A percentile compares a stretch with the other conserved stretches of the same genome.
Evolutionary conservation across 2,797 vertebrate species (phyloP).

Genomic region (Loris lydekkerianus): DNA sequence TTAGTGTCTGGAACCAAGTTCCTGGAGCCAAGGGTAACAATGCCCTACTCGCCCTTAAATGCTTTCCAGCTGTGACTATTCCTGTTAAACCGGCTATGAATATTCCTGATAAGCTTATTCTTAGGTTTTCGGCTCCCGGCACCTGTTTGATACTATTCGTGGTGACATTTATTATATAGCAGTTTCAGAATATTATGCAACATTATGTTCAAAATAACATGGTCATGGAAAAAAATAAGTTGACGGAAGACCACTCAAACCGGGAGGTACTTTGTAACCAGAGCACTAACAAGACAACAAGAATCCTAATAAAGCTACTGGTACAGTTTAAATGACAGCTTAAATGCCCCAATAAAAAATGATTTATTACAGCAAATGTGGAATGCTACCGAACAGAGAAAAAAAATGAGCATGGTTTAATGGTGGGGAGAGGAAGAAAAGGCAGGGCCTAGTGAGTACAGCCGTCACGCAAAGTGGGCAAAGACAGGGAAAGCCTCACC

Average conservation of each 20-base stretch:
- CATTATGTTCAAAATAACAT: neutral
- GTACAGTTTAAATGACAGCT: slow-evolving; percentile 63
- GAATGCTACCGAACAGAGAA: neutral
- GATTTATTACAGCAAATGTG: slow-evolving; percentile 1
- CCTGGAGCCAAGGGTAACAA: too few relatives aligned
- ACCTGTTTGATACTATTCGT: neutral
- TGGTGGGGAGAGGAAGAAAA: neutral
- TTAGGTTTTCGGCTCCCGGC: too few relatives aligned
- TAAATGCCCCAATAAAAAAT: slow-evolving; percentile 58
- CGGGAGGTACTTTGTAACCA: slow-evolving; percentile 25
- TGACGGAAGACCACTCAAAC: slow-evolving; percentile 12
- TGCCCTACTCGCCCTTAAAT: too few relatives aligned
- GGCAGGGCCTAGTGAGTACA: neutral
- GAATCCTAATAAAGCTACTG: slow-evolving; percentile 45
- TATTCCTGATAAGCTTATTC: too few relatives aligned
- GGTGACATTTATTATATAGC: neutral
- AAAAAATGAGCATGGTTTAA: neutral
- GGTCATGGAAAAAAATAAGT: slow-evolving; percentile 13
- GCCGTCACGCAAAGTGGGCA: neutral
- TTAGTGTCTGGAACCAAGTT: too few relatives aligned
- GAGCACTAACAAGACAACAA: slow-evolving; percentile 11
- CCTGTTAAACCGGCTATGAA: too few relatives aligned
- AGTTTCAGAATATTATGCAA: slow-evolving; percentile 12
- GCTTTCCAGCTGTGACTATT: too few relatives aligned
- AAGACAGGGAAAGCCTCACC: neutral